A percentile compares a stretch with the other conserved stretches of the same genome.
Evolutionary conservation across 1,140 invertebrate genomes (phyloP).

Genomic region (Drosophila orena): DNA sequence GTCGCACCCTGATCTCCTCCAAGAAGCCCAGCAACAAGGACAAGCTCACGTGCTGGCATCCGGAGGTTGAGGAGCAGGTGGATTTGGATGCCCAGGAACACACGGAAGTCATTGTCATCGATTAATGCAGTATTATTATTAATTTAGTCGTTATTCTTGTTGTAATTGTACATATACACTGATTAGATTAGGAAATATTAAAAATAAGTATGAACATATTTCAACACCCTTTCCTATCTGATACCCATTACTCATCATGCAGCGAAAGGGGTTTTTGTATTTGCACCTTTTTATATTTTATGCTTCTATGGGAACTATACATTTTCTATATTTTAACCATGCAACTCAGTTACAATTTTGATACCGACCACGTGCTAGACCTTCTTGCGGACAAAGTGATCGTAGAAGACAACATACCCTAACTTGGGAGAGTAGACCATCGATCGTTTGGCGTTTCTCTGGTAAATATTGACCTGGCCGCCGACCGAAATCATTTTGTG

Average conservation of each 20-base stretch:
- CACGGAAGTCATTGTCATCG: constrained; percentile 37
- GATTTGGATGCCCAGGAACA: background rate
- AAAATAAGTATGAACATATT: no score
- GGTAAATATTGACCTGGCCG: constrained; percentile 20
- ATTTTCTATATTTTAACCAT: no score
- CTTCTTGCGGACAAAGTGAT: constrained; percentile 78
- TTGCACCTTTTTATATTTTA: no score
- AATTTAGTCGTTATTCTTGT: constrained; percentile 34
- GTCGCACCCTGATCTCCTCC: constrained; percentile 66
- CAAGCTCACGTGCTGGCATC: constrained; percentile 20
- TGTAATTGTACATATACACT: constrained; percentile 31
- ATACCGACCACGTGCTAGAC: constrained; percentile 23
- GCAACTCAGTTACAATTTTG: constrained; percentile 9
- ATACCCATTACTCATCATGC: no score
- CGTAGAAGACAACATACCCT: constrained; percentile 72
- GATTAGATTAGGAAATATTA: no score
- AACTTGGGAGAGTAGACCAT: constrained; percentile 60
- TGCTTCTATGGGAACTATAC: no score
- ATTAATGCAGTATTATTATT: constrained; percentile 10
- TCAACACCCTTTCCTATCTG: no score
- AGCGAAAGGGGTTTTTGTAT: no score
- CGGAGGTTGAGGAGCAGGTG: constrained; percentile 4
- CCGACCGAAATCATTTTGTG: constrained; percentile 71
- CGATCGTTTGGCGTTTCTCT: constrained; percentile 50
- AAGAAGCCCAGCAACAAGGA: constrained; percentile 74